Percentiles rank a stretch among this genome's conserved stretches.
These are phyloP conservation scores for Rhabdornis inornatus DNA, from an alignment of 2,113 vertebrate genomes.

Conservation along the genomic window DNA sequence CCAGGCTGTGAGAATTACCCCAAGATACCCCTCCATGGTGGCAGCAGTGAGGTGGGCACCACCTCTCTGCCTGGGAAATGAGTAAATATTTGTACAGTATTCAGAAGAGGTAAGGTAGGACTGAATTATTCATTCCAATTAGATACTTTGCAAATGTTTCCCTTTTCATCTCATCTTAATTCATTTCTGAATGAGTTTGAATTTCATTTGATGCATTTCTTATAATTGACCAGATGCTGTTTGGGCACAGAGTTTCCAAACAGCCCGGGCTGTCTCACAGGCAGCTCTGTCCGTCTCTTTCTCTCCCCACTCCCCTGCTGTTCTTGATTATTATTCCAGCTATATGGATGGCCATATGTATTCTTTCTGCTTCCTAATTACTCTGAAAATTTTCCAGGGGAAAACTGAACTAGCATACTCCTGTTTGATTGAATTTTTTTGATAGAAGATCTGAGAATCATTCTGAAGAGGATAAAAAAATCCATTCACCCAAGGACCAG, in stretches of 20 bases:
- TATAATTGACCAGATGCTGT: constrained; percentile 53
- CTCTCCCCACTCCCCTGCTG: neutral
- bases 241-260: constrained; percentile 40
- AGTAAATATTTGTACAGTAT: neutral
- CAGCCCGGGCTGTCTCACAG: neutral
- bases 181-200: constrained; percentile 34
- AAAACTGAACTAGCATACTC: neutral
- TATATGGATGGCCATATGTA: constrained; percentile 51
- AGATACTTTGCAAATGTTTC: constrained; percentile 31
- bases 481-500: neutral
- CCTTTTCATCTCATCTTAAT: constrained; percentile 17
- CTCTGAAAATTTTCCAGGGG: neutral
- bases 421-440: neutral
- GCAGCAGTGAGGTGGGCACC: neutral
- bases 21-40: fast-evolving
- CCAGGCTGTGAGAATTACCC: neutral
- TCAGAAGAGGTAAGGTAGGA: neutral
- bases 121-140: constrained; percentile 19
- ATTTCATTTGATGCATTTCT: constrained; percentile 38
- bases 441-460: neutral
- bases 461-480: neutral
- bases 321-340: constrained; percentile 39
- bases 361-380: constrained; percentile 46
- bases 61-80: neutral
- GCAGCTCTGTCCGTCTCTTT: neutral